Evolutionary conservation across 53 echinoderm and acorn worm genomes (phyloP), one percentile per base, ranked within the genome.

Genomic region (Actinopyga echinites): DNA sequence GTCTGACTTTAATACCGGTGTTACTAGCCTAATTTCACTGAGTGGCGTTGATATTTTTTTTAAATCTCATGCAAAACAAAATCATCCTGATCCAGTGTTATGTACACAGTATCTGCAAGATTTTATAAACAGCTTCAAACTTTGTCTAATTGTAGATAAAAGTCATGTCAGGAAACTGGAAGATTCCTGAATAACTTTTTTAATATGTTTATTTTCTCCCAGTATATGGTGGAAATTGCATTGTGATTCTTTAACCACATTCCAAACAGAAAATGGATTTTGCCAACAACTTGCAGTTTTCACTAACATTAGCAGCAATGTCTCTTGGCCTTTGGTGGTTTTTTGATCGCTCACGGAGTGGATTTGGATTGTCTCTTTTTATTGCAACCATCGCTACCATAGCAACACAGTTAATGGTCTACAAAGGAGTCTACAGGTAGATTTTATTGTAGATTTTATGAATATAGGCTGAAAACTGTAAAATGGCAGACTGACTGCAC

Each of bases 271-370:
- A 97, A 92, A 92, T 97, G 57, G 97, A 97, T 61, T 97, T 97
- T 88, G 97, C 90, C 80, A 97, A 97, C 86, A 97, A 97, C 56
- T 86, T 97, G 1, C 97, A 97, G 87, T 97, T 97, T 43, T 97
- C 97, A n/a, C 88, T 97, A 44, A 97, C 97, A 9, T 77, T 97
- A 64, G 97, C 97, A 8, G 97, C 97, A 2, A 97, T 97, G 97
- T 97, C 97, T 61, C 87, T 97, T 20, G 97, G 97, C 29, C 89
- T 97, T 22, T 97, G 97, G 97, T 97, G 97, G 97, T 82, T 97
- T 6, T 97, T 97, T 92, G 97, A 97, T 54, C 79, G 97, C 32
- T 97, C 97, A 49, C 57, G 97, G 84, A 97, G 94, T 73, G 97
- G 97, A 23, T 94, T 97, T 34, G 97, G 97, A 26, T 89, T 97